A percentile compares a stretch with the other conserved stretches of the same genome.
phyloP scores from a whole-genome alignment of 2,888 invertebrate genomes.

The Heliconius hortense region DNA sequence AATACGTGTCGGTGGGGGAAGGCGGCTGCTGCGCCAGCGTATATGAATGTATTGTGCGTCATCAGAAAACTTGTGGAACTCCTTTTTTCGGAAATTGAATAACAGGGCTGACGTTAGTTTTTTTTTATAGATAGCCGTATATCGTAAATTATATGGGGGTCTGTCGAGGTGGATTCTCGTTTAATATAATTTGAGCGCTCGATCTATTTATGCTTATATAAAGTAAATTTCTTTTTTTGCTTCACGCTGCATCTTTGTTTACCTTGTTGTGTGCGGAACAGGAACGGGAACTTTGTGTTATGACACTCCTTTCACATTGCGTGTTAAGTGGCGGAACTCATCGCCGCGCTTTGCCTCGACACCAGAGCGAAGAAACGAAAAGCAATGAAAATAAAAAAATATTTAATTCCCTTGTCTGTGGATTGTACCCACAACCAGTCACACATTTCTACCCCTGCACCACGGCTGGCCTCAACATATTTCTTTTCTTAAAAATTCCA shows the following conservation, averaged over 20 bases:
- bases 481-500: neutral
- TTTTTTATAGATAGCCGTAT: constrained; percentile 14
- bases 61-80: constrained; percentile 45
- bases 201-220: neutral
- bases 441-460: too few relatives aligned
- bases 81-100: constrained; percentile 43
- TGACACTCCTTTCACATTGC: too few relatives aligned
- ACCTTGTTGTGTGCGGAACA: too few relatives aligned
- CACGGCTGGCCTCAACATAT: too few relatives aligned
- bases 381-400: too few relatives aligned
- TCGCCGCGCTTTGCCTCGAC: too few relatives aligned
- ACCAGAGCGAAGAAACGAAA: too few relatives aligned
- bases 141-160: constrained; percentile 11
- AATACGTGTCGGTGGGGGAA: constrained; percentile 46
- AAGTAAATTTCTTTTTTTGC: neutral
- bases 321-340: too few relatives aligned
- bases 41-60: constrained; percentile 48
- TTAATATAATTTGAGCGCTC: constrained; percentile 2
- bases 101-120: constrained; percentile 23
- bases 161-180: neutral
- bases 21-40: constrained; percentile 45
- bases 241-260: too few relatives aligned
- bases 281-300: too few relatives aligned
- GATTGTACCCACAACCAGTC: too few relatives aligned
- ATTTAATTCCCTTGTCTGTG: too few relatives aligned